These are phyloP conservation scores for Microtus pennsylvanicus DNA, from an alignment of 2,113 vertebrate species.

Conservation along the genomic window DNA sequence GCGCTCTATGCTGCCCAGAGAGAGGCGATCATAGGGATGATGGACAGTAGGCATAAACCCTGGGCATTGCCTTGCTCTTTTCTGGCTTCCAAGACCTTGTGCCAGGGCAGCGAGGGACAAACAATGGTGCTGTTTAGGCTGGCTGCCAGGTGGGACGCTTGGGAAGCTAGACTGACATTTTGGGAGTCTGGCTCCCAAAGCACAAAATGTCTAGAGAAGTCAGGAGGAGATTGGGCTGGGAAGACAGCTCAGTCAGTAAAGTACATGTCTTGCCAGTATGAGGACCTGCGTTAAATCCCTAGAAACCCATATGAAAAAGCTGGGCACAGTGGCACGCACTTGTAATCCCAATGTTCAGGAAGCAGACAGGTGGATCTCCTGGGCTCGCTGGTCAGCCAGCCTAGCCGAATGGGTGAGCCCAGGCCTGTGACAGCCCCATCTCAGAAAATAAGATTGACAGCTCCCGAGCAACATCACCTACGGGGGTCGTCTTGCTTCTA, in stretches of 20 bases:
- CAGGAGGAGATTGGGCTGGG: not conserved
- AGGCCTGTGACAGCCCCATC: not conserved
- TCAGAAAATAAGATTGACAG: not conserved
- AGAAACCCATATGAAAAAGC: not conserved
- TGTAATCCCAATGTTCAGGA: not conserved
- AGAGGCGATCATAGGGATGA: not conserved
- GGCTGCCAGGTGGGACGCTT: too few species aligned
- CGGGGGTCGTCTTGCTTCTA: not conserved
- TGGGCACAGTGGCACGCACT: not conserved
- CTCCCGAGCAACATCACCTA: not conserved
- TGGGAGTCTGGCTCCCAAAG: not conserved
- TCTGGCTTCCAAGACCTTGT: not conserved
- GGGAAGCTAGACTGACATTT: not conserved
- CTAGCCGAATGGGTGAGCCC: not conserved
- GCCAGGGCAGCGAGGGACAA: not conserved
- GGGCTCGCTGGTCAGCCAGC: not conserved
- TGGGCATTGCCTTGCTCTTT: not conserved
- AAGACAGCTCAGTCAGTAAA: not conserved
- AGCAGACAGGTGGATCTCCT: not conserved
- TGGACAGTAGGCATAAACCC: rapidly evolving
- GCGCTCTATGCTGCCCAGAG: rapidly evolving
- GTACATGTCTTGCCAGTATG: not conserved
- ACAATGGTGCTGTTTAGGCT: not conserved
- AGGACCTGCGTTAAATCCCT: not conserved
- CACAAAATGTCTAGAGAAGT: not conserved